A percentile compares a stretch with the other conserved stretches of the same genome.
Conservation (phyloP, 2,888 invertebrate species). For the Beris morrisii region DNA sequence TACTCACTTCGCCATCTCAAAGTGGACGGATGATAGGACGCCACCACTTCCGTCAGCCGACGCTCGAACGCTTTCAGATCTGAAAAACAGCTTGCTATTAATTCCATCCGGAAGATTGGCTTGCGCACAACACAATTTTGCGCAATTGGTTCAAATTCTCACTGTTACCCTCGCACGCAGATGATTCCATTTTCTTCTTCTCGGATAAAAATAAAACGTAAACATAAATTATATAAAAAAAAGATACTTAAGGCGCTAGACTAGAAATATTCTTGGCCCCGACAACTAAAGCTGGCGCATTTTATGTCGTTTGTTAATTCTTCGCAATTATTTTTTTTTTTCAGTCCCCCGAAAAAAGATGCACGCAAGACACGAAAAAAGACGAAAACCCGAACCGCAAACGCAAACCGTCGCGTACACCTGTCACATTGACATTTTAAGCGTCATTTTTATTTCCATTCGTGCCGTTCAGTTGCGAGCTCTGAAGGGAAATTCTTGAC, state of each 20-base stretch:
- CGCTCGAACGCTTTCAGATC: conserved; percentile 98
- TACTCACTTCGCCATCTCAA: conserved; percentile 91
- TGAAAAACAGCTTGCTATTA: conserved; percentile 53
- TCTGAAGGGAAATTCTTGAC: too few species aligned
- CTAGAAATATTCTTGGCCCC: conserved; percentile 4
- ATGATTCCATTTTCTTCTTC: conserved; percentile 68
- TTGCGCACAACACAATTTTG: background rate
- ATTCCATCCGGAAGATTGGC: background rate
- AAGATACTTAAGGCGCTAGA: conserved; percentile 1
- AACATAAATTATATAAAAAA: conserved; percentile 18
- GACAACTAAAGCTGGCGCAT: conserved; percentile 1
- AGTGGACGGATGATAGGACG: conserved; percentile 91
- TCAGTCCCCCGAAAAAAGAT: too few species aligned
- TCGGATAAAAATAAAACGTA: conserved; percentile 54
- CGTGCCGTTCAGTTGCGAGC: too few species aligned
- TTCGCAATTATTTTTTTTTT: background rate
- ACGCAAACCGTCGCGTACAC: too few species aligned
- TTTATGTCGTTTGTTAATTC: background rate
- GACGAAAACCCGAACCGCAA: too few species aligned
- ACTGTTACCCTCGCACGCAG: conserved; percentile 82
- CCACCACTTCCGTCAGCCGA: conserved; percentile 94
- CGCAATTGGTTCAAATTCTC: conserved; percentile 34
- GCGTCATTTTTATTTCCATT: too few species aligned
- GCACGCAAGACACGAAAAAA: too few species aligned
- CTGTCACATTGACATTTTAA: too few species aligned